Conservation (phyloP, 2,888 invertebrate genomes). For the Pristionchus maxplancki region DNA sequence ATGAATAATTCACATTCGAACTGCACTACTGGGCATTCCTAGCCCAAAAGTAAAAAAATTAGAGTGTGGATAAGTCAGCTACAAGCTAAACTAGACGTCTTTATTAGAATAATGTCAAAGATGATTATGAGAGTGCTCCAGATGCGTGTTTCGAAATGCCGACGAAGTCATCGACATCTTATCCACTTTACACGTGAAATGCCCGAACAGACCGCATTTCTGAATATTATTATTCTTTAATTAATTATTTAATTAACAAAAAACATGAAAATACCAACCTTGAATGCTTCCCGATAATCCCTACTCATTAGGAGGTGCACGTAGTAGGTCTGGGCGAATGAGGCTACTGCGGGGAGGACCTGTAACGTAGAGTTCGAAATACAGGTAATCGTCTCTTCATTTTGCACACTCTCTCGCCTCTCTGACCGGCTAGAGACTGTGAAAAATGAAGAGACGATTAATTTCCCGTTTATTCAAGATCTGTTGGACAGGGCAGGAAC, state of each 20-base stretch:
- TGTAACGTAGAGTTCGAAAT: background rate
- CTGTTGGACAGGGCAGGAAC: no score
- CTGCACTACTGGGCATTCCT: no score
- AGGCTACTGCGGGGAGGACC: slow-evolving; percentile 1
- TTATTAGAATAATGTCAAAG: no score
- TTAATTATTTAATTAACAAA: background rate
- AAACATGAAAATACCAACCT: background rate
- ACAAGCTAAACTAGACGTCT: no score
- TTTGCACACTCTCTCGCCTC: no score
- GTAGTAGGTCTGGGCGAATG: background rate
- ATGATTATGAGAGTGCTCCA: background rate
- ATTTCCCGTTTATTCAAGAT: no score
- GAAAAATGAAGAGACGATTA: no score
- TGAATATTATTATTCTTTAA: background rate
- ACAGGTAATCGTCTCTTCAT: no score
- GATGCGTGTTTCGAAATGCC: background rate
- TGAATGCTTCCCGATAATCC: slow-evolving; percentile 16
- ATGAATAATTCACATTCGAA: no score
- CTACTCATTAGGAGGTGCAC: slow-evolving; percentile 17
- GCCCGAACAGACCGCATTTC: background rate
- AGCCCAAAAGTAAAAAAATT: no score
- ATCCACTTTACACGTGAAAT: background rate
- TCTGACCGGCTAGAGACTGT: no score
- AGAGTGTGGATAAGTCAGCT: no score
- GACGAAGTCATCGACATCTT: background rate